Conservation (phyloP, 1,140 invertebrate species). For the Caenorhabditis latens region DNA sequence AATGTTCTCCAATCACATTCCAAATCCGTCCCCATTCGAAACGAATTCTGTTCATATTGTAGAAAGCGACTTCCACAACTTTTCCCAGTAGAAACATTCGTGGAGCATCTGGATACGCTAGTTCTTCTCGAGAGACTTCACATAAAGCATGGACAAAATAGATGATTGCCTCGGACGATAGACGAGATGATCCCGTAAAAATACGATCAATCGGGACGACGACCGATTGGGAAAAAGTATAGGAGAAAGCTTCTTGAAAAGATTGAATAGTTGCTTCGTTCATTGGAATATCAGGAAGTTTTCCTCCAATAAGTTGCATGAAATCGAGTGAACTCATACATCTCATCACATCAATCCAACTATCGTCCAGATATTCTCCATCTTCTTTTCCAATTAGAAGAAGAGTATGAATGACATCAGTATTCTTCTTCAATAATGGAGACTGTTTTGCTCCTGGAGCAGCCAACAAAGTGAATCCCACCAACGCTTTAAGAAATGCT, state of each 20-base stretch:
- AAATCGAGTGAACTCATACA: conserved; percentile 98
- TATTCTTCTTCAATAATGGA: conserved; percentile 99
- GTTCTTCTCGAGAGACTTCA: conserved; percentile 91
- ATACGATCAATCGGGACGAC: conserved; percentile 93
- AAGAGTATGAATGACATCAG: conserved; percentile 96
- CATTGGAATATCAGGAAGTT: not conserved
- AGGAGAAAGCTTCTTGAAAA: conserved; percentile 95
- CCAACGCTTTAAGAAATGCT: conserved; percentile 84
- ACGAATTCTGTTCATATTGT: conserved; percentile 99
- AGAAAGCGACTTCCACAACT: conserved; percentile 89
- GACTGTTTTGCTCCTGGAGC: conserved; percentile 88
- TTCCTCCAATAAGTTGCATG: conserved; percentile 92
- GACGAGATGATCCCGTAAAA: conserved; percentile 93
- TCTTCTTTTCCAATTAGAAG: conserved; percentile 84
- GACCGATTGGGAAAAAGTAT: conserved; percentile 97
- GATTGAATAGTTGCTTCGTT: conserved; percentile 81
- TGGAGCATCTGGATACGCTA: conserved; percentile 86
- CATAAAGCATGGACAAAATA: conserved; percentile 97
- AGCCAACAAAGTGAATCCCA: conserved; percentile 92
- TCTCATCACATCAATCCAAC: conserved; percentile 97
- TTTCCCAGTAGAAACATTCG: conserved; percentile 99
- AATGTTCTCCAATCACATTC: conserved; percentile 84
- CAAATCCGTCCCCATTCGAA: conserved; percentile 98
- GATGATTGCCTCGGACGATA: conserved; percentile 97
- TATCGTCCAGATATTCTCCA: conserved; percentile 87